Percentiles rank a stretch among this genome's conserved stretches.
These are phyloP conservation scores for Sebastes iracundus DNA, from an alignment of 2,797 vertebrate genomes.

Conservation along the genomic window DNA sequence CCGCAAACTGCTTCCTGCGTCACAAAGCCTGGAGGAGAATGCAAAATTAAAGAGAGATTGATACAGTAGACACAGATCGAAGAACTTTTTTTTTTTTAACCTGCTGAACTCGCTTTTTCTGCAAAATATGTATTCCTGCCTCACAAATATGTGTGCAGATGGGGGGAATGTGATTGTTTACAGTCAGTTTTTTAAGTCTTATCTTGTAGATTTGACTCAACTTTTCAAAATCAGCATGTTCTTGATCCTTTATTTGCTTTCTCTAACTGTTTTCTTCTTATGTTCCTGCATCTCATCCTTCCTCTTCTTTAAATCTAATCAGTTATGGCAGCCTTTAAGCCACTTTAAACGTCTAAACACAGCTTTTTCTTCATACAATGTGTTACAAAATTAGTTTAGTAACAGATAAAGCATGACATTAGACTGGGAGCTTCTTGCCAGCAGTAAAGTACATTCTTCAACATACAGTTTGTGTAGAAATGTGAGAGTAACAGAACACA, in stretches of 20 bases:
- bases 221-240: conserved; percentile 10
- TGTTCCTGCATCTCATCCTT: background rate
- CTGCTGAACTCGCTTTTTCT: conserved; percentile 49
- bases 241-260: conserved; percentile 2
- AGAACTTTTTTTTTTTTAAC: conserved; percentile 52
- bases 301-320: background rate
- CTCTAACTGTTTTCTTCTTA: background rate
- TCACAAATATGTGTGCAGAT: conserved; percentile 20
- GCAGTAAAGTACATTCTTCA: conserved; percentile 64
- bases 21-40: conserved; percentile 91
- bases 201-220: background rate
- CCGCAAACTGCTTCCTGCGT: conserved; percentile 91
- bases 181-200: background rate
- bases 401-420: conserved; percentile 55
- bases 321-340: background rate
- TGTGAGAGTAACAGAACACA: conserved; percentile 57
- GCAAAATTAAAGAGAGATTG: conserved; percentile 90
- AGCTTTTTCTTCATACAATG: conserved; percentile 29
- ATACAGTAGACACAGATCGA: conserved; percentile 82
- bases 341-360: conserved; percentile 27
- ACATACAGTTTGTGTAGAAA: conserved; percentile 56
- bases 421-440: conserved; percentile 42
- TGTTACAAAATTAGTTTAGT: conserved; percentile 23
- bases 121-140: conserved; percentile 21
- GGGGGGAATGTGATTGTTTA: background rate